A percentile compares a stretch with the other conserved stretches of the same genome.
Evolutionary conservation across 1,140 invertebrate genomes (phyloP).

Genomic region (Penaeus vannamei): DNA sequence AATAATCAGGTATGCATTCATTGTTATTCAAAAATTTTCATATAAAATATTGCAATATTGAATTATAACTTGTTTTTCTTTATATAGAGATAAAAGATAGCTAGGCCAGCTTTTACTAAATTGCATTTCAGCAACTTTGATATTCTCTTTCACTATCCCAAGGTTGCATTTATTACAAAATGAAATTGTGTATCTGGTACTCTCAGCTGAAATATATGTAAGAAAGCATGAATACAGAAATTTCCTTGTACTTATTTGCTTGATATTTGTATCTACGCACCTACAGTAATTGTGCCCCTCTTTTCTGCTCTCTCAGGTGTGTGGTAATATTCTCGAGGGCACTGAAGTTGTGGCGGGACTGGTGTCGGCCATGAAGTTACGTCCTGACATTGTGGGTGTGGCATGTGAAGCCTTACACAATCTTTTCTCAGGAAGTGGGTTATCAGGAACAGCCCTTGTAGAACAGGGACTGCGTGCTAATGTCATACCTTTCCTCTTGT

Average conservation of each 20-base stretch:
- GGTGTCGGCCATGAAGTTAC: conserved; percentile 88
- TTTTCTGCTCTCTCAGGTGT: conserved; percentile 60
- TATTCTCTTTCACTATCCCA: no score
- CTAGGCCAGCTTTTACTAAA: no score
- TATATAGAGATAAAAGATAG: not conserved
- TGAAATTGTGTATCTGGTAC: no score
- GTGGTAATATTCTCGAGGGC: conserved; percentile 69
- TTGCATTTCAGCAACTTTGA: no score
- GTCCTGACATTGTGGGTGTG: conserved; percentile 85
- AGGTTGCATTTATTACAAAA: no score
- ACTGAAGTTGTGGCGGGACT: conserved; percentile 74
- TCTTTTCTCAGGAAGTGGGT: conserved; percentile 85
- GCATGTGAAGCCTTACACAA: conserved; percentile 91
- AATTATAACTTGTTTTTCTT: not conserved
- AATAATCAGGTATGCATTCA: conserved; percentile 80
- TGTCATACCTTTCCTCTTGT: conserved; percentile 78
- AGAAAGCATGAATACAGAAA: no score
- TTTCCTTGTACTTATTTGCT: no score
- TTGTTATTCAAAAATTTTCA: not conserved
- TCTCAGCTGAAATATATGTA: no score
- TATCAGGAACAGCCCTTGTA: conserved; percentile 80
- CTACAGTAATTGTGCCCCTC: not conserved
- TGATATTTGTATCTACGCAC: not conserved
- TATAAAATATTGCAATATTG: no score
- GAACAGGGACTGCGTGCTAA: conserved; percentile 80